Evolutionary conservation across 2,113 vertebrate genomes (phyloP).

Genomic region (Hipposideros armiger): DNA sequence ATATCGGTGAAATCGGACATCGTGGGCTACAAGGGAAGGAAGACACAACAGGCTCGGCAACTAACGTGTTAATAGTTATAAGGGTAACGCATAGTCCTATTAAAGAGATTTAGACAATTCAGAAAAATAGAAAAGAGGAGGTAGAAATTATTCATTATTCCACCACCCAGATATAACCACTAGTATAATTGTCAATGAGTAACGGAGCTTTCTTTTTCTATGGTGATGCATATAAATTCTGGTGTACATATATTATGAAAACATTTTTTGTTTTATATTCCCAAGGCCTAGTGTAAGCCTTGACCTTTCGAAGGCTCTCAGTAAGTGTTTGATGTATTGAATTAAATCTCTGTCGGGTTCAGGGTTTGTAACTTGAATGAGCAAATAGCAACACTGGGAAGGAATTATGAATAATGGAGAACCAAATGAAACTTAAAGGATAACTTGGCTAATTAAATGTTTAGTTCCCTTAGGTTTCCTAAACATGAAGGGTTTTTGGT

Average conservation of each 20-base stretch:
- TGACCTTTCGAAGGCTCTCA: constrained; percentile 70
- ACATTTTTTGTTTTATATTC: constrained; percentile 1
- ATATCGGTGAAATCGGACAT: no score
- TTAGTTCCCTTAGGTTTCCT: constrained; percentile 52
- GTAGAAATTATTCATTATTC: not conserved
- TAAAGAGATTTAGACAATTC: not conserved
- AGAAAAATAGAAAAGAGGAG: constrained; percentile 22
- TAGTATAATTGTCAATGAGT: not conserved
- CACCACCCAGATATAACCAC: not conserved
- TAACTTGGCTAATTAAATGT: constrained; percentile 69
- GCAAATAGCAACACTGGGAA: constrained; percentile 59
- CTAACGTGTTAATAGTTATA: not conserved
- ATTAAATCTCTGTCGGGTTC: constrained; percentile 64
- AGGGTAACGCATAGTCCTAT: not conserved
- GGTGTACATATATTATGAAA: constrained; percentile 19
- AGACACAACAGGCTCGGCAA: no score
- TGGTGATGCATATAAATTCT: constrained; percentile 7
- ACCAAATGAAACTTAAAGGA: constrained; percentile 58
- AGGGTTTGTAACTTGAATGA: constrained; percentile 68
- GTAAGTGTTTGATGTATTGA: constrained; percentile 72
- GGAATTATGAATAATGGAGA: constrained; percentile 72
- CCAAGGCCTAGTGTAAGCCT: not conserved
- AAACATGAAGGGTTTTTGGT: constrained; percentile 20
- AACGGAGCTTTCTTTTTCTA: constrained; percentile 36
- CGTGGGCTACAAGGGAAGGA: no score